Evolutionary conservation across 1,140 invertebrate genomes (phyloP), one percentile per base, ranked within the genome.

Genomic region (Mylabris phalerata): DNA sequence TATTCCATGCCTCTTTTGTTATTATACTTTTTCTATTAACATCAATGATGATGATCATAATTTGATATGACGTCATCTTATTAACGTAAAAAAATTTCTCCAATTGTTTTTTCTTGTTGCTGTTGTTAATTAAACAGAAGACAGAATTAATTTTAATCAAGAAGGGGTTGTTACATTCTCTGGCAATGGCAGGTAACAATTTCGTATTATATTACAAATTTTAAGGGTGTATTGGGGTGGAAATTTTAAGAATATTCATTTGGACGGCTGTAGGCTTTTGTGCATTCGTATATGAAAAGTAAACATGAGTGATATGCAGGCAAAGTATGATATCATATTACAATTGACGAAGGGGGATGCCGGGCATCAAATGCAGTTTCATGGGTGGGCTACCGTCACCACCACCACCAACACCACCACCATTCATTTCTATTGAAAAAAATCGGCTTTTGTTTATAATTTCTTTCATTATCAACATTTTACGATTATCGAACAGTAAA

Each of bases 201-300:
- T 32, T 32, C 32, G 32, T 32, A 32, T 32, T 32, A 42, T 42
- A 11, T 42, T 42, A 42, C 11, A n/a, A 42, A 42, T 42, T 11
- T n/a, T 42, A 42, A 42, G 41, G 41, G 41, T n/a, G 41, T 42
- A 42, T 42, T 42, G 41, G 41, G 41, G 41, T 42, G 41, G 41
- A 42, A 42, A 11, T 42, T 42, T 50, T 40, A 44, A 45, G 27
- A 51, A 40, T 11, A 55, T 39, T 55, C 45, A 48, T 55, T 11
- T 63, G 61, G 54, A 11, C 61, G 54, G 62, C 56, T 64, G 50
- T 11, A 55, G 42, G 59, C 65, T 60, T 32, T 63, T 62, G 59
- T 65, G 63, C 65, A 67, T 62, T 65, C 63, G 63, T 48, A 67
- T 67, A 67, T 67, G 65, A 65, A 67, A 67, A 65, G 65, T 67